A percentile compares a stretch with the other conserved stretches of the same genome.
These are phyloP conservation scores for Synanthedon myopaeformis DNA, from an alignment of 2,888 invertebrate species.

Conservation along the genomic window DNA sequence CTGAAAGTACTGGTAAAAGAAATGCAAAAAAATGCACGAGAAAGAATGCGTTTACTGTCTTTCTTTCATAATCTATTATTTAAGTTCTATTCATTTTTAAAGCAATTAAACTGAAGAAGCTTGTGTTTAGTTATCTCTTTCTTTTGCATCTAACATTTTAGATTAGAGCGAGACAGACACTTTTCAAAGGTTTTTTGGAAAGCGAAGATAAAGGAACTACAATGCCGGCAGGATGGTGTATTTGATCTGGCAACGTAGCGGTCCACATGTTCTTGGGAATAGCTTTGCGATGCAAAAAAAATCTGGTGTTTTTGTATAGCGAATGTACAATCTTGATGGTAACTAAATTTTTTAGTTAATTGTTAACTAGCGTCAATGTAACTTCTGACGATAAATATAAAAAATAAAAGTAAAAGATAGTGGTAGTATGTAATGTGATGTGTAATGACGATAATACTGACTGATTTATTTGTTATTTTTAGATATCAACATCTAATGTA, in stretches of 20 bases:
- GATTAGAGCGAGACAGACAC: slow-evolving; percentile 36
- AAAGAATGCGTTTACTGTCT: slow-evolving; percentile 20
- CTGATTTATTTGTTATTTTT: too few relatives aligned
- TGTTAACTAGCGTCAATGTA: too few relatives aligned
- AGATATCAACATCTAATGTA: too few relatives aligned
- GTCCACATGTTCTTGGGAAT: slow-evolving; percentile 68
- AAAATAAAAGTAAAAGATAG: too few relatives aligned
- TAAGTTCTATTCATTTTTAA: slow-evolving; percentile 47
- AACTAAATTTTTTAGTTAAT: too few relatives aligned
- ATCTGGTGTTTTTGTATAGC: slow-evolving; percentile 26
- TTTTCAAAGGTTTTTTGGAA: slow-evolving; percentile 37
- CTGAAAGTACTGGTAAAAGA: not conserved
- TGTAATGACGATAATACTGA: too few relatives aligned
- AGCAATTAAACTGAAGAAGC: slow-evolving; percentile 50
- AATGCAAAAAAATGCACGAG: slow-evolving; percentile 1
- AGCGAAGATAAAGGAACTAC: slow-evolving; percentile 61
- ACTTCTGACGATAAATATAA: too few relatives aligned
- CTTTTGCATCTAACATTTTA: slow-evolving; percentile 13
- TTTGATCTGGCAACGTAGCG: slow-evolving; percentile 68
- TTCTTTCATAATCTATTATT: slow-evolving; percentile 21
- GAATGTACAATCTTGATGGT: slow-evolving; percentile 30
- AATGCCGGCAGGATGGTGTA: slow-evolving; percentile 65
- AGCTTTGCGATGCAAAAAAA: slow-evolving; percentile 63
- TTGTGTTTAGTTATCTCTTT: slow-evolving; percentile 27
- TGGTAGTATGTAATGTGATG: too few relatives aligned